These are phyloP conservation scores for Stratiolaelaps scimitus DNA, from an alignment of 1,140 invertebrate genomes.

Conservation along the genomic window DNA sequence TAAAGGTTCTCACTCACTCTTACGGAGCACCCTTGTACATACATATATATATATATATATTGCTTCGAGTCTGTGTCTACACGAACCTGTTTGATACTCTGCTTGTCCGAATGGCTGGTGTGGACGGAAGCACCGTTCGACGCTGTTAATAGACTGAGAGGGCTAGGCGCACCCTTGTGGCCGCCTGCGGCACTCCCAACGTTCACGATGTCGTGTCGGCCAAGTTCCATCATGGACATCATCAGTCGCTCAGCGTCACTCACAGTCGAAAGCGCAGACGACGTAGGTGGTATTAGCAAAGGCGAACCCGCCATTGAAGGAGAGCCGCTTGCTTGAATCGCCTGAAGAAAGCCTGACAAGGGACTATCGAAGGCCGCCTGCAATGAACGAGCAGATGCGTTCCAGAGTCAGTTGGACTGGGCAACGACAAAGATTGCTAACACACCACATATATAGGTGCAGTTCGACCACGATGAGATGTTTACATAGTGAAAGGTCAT, in stretches of 20 bases:
- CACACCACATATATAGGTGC: too few species aligned
- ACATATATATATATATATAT: background rate
- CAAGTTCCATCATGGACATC: conserved; percentile 27
- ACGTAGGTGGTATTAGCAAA: conserved; percentile 14
- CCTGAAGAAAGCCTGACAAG: conserved; percentile 7
- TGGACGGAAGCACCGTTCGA: conserved; percentile 7
- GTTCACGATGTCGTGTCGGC: conserved; percentile 5
- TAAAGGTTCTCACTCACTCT: background rate
- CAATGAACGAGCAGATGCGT: background rate
- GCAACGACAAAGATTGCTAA: too few species aligned
- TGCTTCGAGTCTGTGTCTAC: background rate
- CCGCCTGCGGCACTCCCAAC: background rate
- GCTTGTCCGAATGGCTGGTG: conserved; percentile 20
- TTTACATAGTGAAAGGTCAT: too few species aligned
- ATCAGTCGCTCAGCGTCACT: conserved; percentile 24
- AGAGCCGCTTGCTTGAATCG: conserved; percentile 2
- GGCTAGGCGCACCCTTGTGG: conserved; percentile 10
- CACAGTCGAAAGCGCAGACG: background rate
- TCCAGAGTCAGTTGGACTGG: too few species aligned
- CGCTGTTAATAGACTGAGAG: background rate
- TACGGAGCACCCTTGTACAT: background rate
- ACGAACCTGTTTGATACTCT: conserved; percentile 23
- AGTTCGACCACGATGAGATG: too few species aligned
- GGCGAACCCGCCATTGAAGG: conserved; percentile 7
- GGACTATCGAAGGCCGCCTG: conserved; percentile 9